These are phyloP conservation scores for Heliopora coerulea DNA, from an alignment of 92 coral and sea anemone species.

Conservation along the genomic window DNA sequence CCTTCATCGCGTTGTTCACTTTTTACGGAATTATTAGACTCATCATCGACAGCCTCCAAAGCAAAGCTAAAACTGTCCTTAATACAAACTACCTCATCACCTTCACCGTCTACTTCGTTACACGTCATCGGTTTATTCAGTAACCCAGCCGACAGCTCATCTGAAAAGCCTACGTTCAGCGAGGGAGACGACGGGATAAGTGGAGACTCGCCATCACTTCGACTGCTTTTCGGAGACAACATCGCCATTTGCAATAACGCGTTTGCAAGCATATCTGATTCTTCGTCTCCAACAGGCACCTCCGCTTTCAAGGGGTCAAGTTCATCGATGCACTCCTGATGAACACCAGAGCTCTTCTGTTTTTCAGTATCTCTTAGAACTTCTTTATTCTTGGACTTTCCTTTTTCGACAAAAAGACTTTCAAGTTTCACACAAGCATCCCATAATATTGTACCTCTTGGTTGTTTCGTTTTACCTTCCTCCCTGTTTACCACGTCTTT, in stretches of 20 bases:
- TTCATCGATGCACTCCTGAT: neutral
- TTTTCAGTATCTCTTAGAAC: neutral
- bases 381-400: neutral
- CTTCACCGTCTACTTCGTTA: no score
- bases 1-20: no score
- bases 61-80: neutral
- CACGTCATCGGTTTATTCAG: neutral
- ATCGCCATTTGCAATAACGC: constrained; percentile 18
- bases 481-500: neutral
- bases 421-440: constrained; percentile 40
- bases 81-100: neutral
- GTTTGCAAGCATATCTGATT: neutral
- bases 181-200: constrained; percentile 24
- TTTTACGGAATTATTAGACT: neutral
- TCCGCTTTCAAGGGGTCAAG: neutral
- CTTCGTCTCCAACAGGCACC: neutral
- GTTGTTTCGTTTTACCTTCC: neutral
- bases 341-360: neutral
- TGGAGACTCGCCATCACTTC: constrained; percentile 10
- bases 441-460: neutral
- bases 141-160: neutral
- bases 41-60: neutral
- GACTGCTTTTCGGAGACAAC: constrained; percentile 23
- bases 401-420: neutral
- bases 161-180: neutral